Evolutionary conservation across 2,888 invertebrate genomes (phyloP).

Genomic region (Sclerodermus sp.): DNA sequence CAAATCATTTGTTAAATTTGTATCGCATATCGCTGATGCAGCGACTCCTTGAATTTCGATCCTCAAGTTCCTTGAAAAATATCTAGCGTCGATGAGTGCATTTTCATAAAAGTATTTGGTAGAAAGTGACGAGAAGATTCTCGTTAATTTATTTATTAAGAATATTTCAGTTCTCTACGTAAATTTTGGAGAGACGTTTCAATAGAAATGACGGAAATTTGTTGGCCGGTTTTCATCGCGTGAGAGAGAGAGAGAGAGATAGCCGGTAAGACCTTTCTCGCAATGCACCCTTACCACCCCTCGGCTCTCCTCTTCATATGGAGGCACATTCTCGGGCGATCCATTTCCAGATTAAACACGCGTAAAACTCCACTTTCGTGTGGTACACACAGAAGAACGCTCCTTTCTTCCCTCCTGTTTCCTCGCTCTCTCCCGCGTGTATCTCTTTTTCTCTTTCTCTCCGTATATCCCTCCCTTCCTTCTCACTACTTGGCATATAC

Average conservation of each 20-base stretch:
- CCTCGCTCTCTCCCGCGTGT: constrained; percentile 4
- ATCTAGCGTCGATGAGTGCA: no score
- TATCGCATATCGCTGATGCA: no score
- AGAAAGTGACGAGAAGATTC: no score
- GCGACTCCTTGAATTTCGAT: no score
- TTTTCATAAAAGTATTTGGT: no score
- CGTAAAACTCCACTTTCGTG: constrained; percentile 48
- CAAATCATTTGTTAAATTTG: no score
- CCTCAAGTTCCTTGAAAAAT: no score
- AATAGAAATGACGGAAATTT: no score
- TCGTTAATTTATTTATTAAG: no score
- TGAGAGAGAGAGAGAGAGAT: background rate
- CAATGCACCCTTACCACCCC: constrained; percentile 9
- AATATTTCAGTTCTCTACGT: no score
- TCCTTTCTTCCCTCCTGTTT: constrained; percentile 18
- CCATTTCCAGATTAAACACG: constrained; percentile 57
- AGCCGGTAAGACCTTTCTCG: background rate
- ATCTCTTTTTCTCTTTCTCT: constrained; percentile 7
- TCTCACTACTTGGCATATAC: constrained; percentile 1
- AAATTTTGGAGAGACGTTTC: no score
- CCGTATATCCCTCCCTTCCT: background rate
- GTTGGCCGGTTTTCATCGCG: background rate
- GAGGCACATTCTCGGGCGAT: constrained; percentile 47
- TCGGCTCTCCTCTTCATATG: constrained; percentile 33
- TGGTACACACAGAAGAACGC: constrained; percentile 37